phyloP scores from a whole-genome alignment of 2,113 vertebrate genomes.

The Okapia johnstoni region DNA sequence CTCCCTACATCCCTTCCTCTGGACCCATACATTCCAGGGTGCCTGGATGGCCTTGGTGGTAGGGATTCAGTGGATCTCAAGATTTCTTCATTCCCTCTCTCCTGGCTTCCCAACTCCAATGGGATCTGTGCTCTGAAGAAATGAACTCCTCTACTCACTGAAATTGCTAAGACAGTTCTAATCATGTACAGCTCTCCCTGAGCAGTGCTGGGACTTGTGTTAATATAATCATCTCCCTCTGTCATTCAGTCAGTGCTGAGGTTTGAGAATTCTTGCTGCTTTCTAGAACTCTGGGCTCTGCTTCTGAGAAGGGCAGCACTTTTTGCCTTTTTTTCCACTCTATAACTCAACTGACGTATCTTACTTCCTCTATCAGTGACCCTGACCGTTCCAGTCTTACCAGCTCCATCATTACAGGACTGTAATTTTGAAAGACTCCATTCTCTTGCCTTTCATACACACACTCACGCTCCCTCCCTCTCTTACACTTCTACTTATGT shows the following conservation, averaged over 20 bases:
- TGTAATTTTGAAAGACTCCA: not conserved
- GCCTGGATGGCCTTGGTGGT: not conserved
- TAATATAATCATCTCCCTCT: not conserved
- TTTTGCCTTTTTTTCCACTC: too few species aligned
- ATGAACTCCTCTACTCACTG: not conserved
- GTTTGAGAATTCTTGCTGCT: not conserved
- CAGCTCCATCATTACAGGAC: not conserved
- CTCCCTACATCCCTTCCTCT: not conserved
- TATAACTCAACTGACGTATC: not conserved
- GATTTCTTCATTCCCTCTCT: not conserved
- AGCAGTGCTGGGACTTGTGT: not conserved
- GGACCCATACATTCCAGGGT: not conserved
- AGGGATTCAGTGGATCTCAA: not conserved
- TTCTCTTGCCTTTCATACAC: not conserved
- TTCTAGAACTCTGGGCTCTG: not conserved
- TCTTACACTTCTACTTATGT: not conserved
- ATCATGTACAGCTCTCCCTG: not conserved
- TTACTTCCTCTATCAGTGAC: not conserved
- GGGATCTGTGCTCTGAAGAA: not conserved
- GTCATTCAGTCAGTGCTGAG: not conserved
- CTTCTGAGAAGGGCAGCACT: not conserved
- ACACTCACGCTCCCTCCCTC: not conserved
- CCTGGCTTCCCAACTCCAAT: not conserved
- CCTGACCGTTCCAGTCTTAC: not conserved
- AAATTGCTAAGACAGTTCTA: not conserved